Conservation (phyloP, 2,797 vertebrate genomes). For the Streptopelia turtur region DNA sequence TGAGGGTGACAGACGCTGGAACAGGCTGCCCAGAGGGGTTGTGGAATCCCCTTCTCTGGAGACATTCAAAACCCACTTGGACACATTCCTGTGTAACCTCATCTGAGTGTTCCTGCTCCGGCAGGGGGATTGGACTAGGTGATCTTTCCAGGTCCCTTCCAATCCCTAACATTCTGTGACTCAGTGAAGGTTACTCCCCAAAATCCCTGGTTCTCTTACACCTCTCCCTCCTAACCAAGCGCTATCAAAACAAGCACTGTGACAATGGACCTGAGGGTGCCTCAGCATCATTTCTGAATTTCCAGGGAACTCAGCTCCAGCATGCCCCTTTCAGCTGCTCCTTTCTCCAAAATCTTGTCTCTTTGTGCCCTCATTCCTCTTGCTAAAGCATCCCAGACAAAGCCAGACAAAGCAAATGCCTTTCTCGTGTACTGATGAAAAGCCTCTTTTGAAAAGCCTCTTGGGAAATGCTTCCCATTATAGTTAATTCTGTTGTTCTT, state of each 20-base stretch:
- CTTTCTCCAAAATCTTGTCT: neutral
- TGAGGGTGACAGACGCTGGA: too few species aligned
- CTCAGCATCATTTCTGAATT: neutral
- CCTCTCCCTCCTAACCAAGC: neutral
- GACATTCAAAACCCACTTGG: too few species aligned
- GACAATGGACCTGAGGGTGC: neutral
- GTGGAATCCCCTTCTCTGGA: too few species aligned
- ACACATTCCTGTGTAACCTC: too few species aligned
- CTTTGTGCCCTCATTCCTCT: neutral
- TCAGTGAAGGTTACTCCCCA: neutral
- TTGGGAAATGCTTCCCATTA: conserved; percentile 36
- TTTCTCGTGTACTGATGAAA: conserved; percentile 39
- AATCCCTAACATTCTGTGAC: too few species aligned
- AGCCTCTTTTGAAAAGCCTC: conserved; percentile 25
- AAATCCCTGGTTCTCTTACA: neutral
- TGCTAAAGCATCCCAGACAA: neutral
- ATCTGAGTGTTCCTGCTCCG: too few species aligned
- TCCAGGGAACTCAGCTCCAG: neutral
- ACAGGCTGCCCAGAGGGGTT: too few species aligned
- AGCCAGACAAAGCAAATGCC: conserved; percentile 11
- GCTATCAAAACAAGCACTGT: neutral
- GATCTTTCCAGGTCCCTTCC: too few species aligned
- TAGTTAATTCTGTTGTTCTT: conserved; percentile 33
- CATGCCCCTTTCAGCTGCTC: neutral
- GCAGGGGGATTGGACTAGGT: too few species aligned